These are phyloP conservation scores for Micronycteris hirsuta DNA, from an alignment of 2,113 vertebrate genomes.

Conservation along the genomic window DNA sequence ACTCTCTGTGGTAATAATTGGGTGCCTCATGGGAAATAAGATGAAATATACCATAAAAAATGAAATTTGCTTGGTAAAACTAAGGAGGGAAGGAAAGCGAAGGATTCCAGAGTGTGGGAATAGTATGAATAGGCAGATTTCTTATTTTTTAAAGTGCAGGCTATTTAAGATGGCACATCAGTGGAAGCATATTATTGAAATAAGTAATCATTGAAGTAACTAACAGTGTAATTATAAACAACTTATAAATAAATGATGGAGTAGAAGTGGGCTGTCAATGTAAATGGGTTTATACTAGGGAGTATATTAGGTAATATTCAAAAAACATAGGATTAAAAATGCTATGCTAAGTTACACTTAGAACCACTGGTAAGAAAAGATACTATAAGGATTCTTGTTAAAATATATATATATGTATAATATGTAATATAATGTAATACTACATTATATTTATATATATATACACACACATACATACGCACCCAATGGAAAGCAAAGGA, in stretches of 20 bases:
- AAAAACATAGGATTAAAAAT: neutral
- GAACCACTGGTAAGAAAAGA: neutral
- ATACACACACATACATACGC: neutral
- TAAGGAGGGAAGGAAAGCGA: neutral
- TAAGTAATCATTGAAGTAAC: neutral
- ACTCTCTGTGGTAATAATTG: neutral
- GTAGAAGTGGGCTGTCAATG: neutral
- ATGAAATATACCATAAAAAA: conserved; percentile 36
- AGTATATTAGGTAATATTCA: neutral
- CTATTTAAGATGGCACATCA: neutral
- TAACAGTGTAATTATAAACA: neutral
- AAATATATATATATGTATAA: too few species aligned
- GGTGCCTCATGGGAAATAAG: conserved; percentile 25
- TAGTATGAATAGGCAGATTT: neutral
- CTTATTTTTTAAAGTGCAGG: neutral
- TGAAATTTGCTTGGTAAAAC: conserved; percentile 2
- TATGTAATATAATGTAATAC: too few species aligned
- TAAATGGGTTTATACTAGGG: neutral
- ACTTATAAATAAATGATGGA: neutral
- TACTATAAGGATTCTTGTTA: neutral
- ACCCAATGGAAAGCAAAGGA: neutral
- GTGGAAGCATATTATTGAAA: neutral
- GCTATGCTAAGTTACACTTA: neutral
- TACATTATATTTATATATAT: neutral
- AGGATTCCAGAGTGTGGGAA: neutral